Percentiles rank a stretch among this genome's conserved stretches.
These are phyloP conservation scores for Delphinus delphis DNA, from an alignment of 2,113 vertebrate species.

Conservation along the genomic window DNA sequence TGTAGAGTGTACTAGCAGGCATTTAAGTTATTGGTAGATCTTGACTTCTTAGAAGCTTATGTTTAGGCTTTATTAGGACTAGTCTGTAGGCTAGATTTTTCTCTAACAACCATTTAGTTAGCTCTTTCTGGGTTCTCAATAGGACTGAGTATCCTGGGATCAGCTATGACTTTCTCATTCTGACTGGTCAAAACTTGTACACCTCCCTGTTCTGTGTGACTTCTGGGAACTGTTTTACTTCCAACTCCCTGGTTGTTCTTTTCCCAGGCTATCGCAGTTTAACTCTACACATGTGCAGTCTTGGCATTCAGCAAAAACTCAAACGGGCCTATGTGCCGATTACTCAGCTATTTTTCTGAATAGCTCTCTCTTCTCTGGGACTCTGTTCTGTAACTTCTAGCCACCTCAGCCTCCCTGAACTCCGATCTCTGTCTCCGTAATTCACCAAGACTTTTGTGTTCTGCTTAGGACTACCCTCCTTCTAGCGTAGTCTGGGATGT, in stretches of 20 bases:
- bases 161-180: not conserved
- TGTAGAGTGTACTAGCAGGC: not conserved
- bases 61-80: not conserved
- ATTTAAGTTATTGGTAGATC: not conserved
- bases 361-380: not conserved
- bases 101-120: not conserved
- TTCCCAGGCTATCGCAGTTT: not conserved
- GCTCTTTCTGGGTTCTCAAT: not conserved
- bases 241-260: not conserved
- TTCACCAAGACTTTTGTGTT: not conserved
- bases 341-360: not conserved
- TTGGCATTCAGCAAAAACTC: not conserved
- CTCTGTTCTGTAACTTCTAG: not conserved
- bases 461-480: not conserved
- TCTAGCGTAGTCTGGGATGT: not conserved
- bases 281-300: not conserved
- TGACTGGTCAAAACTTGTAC: not conserved
- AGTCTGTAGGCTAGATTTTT: not conserved
- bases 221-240: not conserved
- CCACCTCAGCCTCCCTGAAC: not conserved
- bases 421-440: not conserved
- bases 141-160: not conserved
- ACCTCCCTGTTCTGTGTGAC: not conserved
- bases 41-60: not conserved
- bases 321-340: not conserved